Evolutionary conservation across 2,113 vertebrate genomes (phyloP).

Genomic region (Podocnemis expansa): DNA sequence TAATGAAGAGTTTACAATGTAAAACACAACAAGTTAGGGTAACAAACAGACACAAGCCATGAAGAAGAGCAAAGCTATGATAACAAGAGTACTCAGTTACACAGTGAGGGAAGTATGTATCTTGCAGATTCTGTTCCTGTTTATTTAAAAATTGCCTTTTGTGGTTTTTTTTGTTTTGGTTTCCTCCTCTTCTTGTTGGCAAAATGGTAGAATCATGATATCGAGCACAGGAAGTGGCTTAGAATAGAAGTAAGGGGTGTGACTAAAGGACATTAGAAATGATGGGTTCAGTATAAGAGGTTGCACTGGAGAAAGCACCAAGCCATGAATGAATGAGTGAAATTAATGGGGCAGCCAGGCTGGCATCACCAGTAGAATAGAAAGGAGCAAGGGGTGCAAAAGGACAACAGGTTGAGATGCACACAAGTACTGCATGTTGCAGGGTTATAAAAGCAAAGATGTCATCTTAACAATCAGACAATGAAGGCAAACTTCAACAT

Average conservation of each 20-base stretch:
- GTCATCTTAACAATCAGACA: background rate
- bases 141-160: background rate
- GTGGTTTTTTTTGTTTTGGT: background rate
- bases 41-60: background rate
- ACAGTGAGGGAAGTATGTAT: background rate
- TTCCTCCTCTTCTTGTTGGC: background rate
- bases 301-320: background rate
- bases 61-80: background rate
- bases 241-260: background rate
- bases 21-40: background rate
- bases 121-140: background rate
- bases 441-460: background rate
- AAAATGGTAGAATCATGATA: background rate
- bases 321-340: background rate
- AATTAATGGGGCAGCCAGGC: background rate
- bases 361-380: background rate
- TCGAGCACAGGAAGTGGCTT: background rate
- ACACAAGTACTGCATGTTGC: background rate
- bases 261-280: background rate
- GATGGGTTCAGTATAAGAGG: background rate
- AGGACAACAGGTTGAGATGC: background rate
- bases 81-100: background rate
- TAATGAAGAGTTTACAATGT: background rate
- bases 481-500: background rate
- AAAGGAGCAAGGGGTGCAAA: background rate